Evolutionary conservation across 2,797 vertebrate species (phyloP).

Genomic region (Alcedo quadribrachys): DNA sequence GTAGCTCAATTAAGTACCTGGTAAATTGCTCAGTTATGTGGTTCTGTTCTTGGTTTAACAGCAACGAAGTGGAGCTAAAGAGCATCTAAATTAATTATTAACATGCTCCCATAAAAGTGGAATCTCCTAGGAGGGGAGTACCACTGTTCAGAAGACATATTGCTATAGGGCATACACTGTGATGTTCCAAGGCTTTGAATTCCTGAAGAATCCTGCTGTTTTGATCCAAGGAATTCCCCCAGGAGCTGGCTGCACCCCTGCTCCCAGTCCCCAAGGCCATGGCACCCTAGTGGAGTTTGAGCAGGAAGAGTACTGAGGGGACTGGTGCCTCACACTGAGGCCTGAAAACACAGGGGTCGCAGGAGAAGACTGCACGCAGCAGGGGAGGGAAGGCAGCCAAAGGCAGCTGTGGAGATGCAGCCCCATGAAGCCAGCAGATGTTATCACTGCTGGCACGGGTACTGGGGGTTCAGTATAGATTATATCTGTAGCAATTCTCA

Average conservation of each 20-base stretch:
- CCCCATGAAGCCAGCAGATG: not conserved
- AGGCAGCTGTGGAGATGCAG: not conserved
- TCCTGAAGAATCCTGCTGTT: not conserved
- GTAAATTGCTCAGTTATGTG: not conserved
- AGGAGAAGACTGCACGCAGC: rapidly evolving
- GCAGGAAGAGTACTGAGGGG: not conserved
- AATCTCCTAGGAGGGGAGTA: not conserved
- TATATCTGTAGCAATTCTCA: slow-evolving; percentile 8
- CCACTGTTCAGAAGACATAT: not conserved
- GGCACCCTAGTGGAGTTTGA: not conserved
- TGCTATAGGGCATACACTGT: not conserved
- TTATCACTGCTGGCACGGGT: not conserved
- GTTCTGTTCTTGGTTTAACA: not conserved
- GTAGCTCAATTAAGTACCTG: not conserved
- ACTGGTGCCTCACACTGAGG: not conserved
- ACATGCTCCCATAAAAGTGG: not conserved
- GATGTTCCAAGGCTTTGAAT: not conserved
- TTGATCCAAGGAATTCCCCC: not conserved
- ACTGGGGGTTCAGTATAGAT: slow-evolving; percentile 7
- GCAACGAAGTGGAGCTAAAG: not conserved
- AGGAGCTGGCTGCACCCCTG: not conserved
- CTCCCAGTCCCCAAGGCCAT: not conserved
- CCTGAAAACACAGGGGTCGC: not conserved
- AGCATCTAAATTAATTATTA: slow-evolving; percentile 14
- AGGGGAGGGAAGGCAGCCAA: not conserved